Percentiles rank a stretch among this genome's conserved stretches.
phyloP scores from a whole-genome alignment of 1,140 invertebrate species.

The Lucilia cuprina region DNA sequence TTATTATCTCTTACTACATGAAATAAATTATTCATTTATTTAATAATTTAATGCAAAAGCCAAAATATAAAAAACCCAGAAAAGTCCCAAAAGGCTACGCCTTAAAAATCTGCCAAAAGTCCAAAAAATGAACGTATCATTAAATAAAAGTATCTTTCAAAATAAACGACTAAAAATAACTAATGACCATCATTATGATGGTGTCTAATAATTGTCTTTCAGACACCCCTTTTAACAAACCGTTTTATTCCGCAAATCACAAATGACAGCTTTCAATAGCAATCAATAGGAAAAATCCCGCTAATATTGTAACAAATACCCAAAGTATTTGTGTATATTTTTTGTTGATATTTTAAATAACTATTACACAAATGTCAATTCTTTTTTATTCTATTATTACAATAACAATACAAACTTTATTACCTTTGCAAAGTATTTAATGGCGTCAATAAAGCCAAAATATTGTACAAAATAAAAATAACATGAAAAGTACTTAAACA shows the following conservation, averaged over 20 bases:
- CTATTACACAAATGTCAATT: too few species aligned
- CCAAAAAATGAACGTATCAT: neutral
- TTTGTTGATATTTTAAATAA: too few species aligned
- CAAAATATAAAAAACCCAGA: neutral
- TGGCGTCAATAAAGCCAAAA: neutral
- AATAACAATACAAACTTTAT: neutral
- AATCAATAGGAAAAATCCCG: too few species aligned
- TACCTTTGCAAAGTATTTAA: neutral
- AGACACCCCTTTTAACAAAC: neutral
- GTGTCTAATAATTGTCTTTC: neutral
- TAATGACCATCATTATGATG: neutral
- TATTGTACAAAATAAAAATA: neutral
- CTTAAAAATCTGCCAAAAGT: neutral
- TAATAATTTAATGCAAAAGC: neutral
- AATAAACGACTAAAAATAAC: neutral
- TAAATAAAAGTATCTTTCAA: neutral
- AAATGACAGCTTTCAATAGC: neutral
- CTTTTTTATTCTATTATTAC: neutral
- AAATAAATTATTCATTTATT: constrained; percentile 7
- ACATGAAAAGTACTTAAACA: neutral
- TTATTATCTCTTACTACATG: neutral
- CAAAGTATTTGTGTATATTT: too few species aligned
- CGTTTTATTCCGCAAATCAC: neutral
- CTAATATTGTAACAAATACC: too few species aligned
- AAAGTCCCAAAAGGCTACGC: neutral